Evolutionary conservation across 2,888 invertebrate genomes (phyloP).

Genomic region (Sussaba pulchella): DNA sequence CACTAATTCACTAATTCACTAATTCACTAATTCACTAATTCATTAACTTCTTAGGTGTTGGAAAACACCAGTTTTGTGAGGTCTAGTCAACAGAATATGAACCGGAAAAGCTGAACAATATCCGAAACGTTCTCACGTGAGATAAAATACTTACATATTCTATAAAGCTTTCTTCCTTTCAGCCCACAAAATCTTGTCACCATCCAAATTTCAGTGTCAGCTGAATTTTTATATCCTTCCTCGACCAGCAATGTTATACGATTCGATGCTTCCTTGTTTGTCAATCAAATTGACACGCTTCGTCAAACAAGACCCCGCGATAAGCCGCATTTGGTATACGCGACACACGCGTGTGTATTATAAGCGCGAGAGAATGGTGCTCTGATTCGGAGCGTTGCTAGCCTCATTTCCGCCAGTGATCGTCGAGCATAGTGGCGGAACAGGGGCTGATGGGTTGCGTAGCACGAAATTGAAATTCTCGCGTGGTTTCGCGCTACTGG

Average conservation of each 20-base stretch:
- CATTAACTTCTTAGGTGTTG: too few species aligned
- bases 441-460: conserved; percentile 44
- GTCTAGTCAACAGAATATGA: too few species aligned
- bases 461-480: conserved; percentile 49
- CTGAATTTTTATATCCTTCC: too few species aligned
- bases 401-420: conserved; percentile 54
- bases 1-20: too few species aligned
- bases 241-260: not conserved
- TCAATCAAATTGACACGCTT: not conserved
- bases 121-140: too few species aligned
- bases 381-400: conserved; percentile 38
- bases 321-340: not conserved
- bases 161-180: too few species aligned
- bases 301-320: not conserved
- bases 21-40: too few species aligned
- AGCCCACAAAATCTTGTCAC: too few species aligned
- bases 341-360: not conserved
- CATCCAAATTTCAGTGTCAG: too few species aligned
- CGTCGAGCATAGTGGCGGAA: conserved; percentile 8
- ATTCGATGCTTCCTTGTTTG: not conserved
- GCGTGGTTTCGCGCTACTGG: conserved; percentile 25
- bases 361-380: conserved; percentile 32
- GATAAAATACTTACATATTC: too few species aligned
- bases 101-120: too few species aligned
- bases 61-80: too few species aligned